phyloP scores from a whole-genome alignment of 2,888 invertebrate genomes.

The Galerucella pusilla region DNA sequence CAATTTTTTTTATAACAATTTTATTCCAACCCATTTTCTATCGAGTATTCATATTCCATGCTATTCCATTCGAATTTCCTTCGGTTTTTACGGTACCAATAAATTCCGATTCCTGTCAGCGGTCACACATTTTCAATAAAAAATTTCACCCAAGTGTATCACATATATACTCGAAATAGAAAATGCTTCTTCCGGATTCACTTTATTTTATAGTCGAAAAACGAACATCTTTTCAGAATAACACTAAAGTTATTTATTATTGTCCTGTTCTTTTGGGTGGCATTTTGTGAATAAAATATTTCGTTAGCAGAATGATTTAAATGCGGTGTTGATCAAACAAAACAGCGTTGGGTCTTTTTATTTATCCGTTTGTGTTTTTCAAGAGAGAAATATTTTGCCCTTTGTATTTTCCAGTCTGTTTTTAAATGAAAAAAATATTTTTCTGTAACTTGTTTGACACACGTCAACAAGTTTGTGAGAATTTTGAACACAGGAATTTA shows the following conservation, averaged over 20 bases:
- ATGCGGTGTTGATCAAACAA: conserved; percentile 8
- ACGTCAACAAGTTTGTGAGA: not conserved
- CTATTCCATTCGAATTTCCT: conserved; percentile 26
- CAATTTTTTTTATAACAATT: not conserved
- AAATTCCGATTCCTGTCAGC: conserved; percentile 39
- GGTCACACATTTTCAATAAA: conserved; percentile 45
- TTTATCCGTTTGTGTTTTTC: not conserved
- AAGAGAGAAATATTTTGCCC: not conserved
- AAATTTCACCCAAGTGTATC: conserved; percentile 45
- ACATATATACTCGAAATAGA: conserved; percentile 37
- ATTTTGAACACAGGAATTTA: not conserved
- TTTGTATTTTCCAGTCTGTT: not conserved
- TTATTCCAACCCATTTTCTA: conserved; percentile 5
- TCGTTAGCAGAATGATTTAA: conserved; percentile 8
- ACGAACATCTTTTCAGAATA: conserved; percentile 34
- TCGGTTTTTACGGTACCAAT: conserved; percentile 37
- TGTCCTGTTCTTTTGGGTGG: conserved; percentile 9
- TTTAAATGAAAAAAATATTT: not conserved
- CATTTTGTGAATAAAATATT: conserved; percentile 7
- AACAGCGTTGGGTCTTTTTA: not conserved
- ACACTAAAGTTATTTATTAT: conserved; percentile 32
- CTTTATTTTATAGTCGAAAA: conserved; percentile 40
- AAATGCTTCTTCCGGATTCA: conserved; percentile 36
- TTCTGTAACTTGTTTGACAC: not conserved
- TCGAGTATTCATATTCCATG: conserved; percentile 23